Percentiles rank a stretch among this genome's conserved stretches.
phyloP scores from a whole-genome alignment of 2,888 invertebrate genomes.

The Antheraea yamamai region DNA sequence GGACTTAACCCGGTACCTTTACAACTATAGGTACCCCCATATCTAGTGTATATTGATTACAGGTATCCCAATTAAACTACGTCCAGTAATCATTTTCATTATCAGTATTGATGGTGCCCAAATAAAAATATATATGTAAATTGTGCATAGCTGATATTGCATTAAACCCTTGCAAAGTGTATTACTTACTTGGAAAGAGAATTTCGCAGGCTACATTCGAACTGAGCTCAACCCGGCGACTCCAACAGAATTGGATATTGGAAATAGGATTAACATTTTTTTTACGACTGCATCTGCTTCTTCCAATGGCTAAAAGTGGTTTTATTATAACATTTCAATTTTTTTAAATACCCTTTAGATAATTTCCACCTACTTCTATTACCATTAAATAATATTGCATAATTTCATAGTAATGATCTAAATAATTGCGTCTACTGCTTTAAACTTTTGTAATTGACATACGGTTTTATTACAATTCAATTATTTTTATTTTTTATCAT shows the following conservation, averaged over 20 bases:
- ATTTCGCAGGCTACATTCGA: constrained; percentile 35
- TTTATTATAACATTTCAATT: constrained; percentile 7
- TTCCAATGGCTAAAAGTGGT: constrained; percentile 29
- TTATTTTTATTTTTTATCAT: too few relatives aligned
- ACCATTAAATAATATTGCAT: neutral
- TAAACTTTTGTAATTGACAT: too few relatives aligned
- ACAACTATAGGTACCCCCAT: too few relatives aligned
- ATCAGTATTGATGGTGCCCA: neutral
- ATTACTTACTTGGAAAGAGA: constrained; percentile 42
- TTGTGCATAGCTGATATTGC: neutral
- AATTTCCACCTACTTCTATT: neutral
- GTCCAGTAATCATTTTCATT: neutral
- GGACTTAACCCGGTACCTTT: too few relatives aligned
- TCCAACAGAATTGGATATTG: constrained; percentile 45
- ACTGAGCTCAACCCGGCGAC: constrained; percentile 34
- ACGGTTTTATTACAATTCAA: too few relatives aligned
- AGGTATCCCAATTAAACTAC: neutral
- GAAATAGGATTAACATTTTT: constrained; percentile 50
- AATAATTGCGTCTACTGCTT: too few relatives aligned
- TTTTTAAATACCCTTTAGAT: neutral
- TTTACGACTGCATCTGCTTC: constrained; percentile 43
- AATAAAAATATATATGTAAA: neutral
- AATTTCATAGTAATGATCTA: neutral
- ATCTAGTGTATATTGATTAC: neutral
- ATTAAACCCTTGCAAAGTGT: constrained; percentile 42